Evolutionary conservation across 2,888 invertebrate species (phyloP).

Genomic region (Rhamnusium bicolor): DNA sequence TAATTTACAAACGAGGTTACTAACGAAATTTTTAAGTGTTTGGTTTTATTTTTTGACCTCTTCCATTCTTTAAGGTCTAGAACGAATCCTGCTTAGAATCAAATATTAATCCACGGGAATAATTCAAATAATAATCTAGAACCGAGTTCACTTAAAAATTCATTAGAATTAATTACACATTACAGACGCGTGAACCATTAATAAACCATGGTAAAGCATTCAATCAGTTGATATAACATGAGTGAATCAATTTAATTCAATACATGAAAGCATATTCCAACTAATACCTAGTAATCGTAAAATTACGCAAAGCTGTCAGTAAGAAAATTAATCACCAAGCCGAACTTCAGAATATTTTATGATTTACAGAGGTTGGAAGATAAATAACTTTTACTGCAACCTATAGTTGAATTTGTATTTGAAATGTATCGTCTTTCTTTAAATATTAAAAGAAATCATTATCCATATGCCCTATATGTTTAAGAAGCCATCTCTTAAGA

Average conservation of each 20-base stretch:
- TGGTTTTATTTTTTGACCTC: too few relatives aligned
- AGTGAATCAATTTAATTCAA: slow-evolving; percentile 15
- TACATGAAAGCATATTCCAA: slow-evolving; percentile 1
- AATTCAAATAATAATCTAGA: not conserved
- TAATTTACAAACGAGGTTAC: too few relatives aligned
- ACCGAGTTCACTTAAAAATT: not conserved
- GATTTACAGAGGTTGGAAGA: slow-evolving; percentile 8
- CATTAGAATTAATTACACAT: not conserved
- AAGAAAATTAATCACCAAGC: slow-evolving; percentile 18
- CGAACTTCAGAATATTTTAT: not conserved
- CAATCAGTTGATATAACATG: not conserved
- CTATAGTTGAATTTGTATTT: not conserved
- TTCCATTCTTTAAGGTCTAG: too few relatives aligned
- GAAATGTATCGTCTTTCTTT: not conserved
- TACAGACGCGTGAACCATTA: not conserved
- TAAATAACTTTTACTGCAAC: slow-evolving; percentile 7
- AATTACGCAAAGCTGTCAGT: slow-evolving; percentile 18
- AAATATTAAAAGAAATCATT: not conserved
- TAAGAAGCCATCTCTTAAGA: too few relatives aligned
- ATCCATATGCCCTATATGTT: too few relatives aligned
- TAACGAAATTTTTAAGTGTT: too few relatives aligned
- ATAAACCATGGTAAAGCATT: not conserved
- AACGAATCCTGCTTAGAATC: not conserved
- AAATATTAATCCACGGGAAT: not conserved
- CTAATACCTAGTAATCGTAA: slow-evolving; percentile 5